These are phyloP conservation scores for Macrosiphum euphorbiae DNA, from an alignment of 2,888 invertebrate genomes.

Conservation along the genomic window DNA sequence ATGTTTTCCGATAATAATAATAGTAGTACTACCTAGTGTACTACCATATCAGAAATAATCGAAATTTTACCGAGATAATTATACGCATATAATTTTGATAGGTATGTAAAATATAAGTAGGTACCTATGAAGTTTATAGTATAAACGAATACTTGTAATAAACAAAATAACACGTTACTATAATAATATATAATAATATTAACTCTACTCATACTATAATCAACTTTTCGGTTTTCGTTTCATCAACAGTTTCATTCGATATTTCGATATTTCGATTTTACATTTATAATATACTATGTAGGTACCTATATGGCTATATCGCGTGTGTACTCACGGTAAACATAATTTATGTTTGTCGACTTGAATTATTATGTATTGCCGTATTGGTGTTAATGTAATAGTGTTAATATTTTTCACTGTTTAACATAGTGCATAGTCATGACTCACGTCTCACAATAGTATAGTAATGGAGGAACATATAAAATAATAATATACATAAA, in stretches of 20 bases:
- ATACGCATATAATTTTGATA: background rate
- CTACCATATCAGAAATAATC: background rate
- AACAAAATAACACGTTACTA: background rate
- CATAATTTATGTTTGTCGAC: background rate
- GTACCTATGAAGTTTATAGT: too few relatives aligned
- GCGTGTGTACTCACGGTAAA: background rate
- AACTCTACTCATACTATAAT: background rate
- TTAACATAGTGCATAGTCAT: background rate
- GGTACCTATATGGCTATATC: too few relatives aligned
- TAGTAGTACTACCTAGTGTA: background rate
- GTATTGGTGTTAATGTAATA: background rate
- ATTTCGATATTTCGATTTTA: background rate
- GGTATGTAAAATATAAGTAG: background rate
- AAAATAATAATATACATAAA: constrained; percentile 11
- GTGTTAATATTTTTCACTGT: background rate
- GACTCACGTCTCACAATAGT: background rate
- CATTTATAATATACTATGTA: background rate
- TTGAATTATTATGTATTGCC: background rate
- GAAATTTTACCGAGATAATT: background rate
- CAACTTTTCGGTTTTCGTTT: background rate
- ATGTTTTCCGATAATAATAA: background rate
- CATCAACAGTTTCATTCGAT: background rate
- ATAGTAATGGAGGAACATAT: background rate
- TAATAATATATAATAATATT: background rate
- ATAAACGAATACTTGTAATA: background rate